phyloP scores from a whole-genome alignment of 2,113 vertebrate species.

The Anser cygnoides region DNA sequence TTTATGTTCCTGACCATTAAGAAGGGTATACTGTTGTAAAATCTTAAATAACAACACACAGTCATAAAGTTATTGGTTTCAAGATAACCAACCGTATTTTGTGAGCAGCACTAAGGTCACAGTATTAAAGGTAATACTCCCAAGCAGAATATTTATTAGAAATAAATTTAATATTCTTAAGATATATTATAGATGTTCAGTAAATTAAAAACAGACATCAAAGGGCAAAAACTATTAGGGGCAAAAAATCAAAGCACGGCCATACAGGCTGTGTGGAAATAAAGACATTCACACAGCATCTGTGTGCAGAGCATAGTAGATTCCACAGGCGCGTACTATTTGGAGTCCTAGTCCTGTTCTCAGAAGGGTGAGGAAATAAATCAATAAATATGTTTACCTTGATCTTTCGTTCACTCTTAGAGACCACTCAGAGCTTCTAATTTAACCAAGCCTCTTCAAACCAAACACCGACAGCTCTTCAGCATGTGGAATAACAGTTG shows the following conservation, averaged over 20 bases:
- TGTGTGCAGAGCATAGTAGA: not conserved
- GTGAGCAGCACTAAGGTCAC: not conserved
- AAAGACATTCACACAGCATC: not conserved
- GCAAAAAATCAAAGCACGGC: not conserved
- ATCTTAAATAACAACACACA: not conserved
- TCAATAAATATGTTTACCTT: slow-evolving; percentile 29
- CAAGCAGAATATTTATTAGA: not conserved
- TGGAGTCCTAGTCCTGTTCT: not conserved
- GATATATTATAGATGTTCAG: not conserved
- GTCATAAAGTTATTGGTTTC: not conserved
- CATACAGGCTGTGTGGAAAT: not conserved
- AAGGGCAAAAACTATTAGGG: not conserved
- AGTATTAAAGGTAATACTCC: not conserved
- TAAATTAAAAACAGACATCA: not conserved
- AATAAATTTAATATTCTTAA: not conserved
- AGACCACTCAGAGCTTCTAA: not conserved
- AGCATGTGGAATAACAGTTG: not conserved
- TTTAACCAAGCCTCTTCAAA: slow-evolving; percentile 17
- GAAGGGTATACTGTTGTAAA: not conserved
- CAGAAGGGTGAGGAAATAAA: not conserved
- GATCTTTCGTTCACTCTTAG: slow-evolving; percentile 1
- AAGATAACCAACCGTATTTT: not conserved
- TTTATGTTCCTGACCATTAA: not conserved
- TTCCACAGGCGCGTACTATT: not conserved
- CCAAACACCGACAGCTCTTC: not conserved